These are phyloP conservation scores for Argynnis bischoffii DNA, from an alignment of 2,888 invertebrate species.

Conservation along the genomic window DNA sequence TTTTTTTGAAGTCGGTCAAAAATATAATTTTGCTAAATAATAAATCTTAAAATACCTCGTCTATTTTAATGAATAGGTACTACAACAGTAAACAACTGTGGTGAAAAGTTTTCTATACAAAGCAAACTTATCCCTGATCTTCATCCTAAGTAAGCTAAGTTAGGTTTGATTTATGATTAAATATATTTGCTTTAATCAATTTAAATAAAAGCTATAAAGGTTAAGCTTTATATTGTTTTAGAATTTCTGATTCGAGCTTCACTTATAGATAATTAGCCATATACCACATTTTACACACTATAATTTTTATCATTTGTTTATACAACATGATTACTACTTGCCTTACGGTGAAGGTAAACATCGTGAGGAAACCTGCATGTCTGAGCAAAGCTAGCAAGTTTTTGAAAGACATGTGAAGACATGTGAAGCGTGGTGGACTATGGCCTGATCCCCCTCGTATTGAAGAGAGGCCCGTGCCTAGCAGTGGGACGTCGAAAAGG, in stretches of 20 bases:
- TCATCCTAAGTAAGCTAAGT: slow-evolving; percentile 15
- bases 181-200: slow-evolving; percentile 16
- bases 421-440: too few relatives aligned
- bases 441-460: too few relatives aligned
- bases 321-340: too few relatives aligned
- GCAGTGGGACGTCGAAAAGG: too few relatives aligned
- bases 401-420: too few relatives aligned
- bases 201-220: not conserved
- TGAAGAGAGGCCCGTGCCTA: too few relatives aligned
- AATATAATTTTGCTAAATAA: not conserved
- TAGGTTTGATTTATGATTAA: slow-evolving; percentile 4
- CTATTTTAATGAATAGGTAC: slow-evolving; percentile 1
- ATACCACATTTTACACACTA: not conserved
- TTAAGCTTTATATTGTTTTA: slow-evolving; percentile 8
- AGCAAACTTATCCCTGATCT: slow-evolving; percentile 7
- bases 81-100: slow-evolving; percentile 16
- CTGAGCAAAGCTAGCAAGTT: too few relatives aligned
- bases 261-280: not conserved
- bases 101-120: slow-evolving; percentile 8
- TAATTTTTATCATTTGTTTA: too few relatives aligned
- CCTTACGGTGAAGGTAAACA: too few relatives aligned
- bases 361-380: too few relatives aligned
- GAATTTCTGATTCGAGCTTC: not conserved
- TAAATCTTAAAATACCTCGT: not conserved
- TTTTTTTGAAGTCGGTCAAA: too few relatives aligned